A percentile compares a stretch with the other conserved stretches of the same genome.
Evolutionary conservation across 2,888 invertebrate genomes (phyloP).

Genomic region (Synergus japonicus): DNA sequence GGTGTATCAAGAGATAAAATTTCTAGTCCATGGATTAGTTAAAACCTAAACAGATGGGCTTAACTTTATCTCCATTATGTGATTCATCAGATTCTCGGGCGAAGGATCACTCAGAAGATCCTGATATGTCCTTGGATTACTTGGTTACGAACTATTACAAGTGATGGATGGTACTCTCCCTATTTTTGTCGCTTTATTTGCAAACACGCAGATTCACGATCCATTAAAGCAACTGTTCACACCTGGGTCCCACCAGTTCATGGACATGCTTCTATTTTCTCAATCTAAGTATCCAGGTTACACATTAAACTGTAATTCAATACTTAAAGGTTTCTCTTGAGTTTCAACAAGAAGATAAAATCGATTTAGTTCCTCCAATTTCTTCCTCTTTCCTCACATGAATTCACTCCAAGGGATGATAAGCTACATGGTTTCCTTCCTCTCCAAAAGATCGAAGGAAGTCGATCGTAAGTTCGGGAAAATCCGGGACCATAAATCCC

Average conservation of each 20-base stretch:
- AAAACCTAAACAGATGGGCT: constrained; percentile 20
- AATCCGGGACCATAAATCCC: constrained; percentile 52
- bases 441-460: constrained; percentile 45
- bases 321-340: constrained; percentile 40
- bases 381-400: constrained; percentile 58
- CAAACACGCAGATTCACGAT: not conserved
- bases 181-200: not conserved
- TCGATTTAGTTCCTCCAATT: constrained; percentile 52
- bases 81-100: constrained; percentile 31
- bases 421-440: constrained; percentile 45
- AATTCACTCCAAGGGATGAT: constrained; percentile 54
- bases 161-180: constrained; percentile 11
- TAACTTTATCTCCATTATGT: constrained; percentile 34
- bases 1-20: not conserved
- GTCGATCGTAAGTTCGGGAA: constrained; percentile 56
- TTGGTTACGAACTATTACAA: not conserved
- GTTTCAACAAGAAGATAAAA: constrained; percentile 49
- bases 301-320: constrained; percentile 67
- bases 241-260: not conserved
- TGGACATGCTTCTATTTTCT: not conserved
- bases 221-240: not conserved
- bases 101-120: not conserved
- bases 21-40: not conserved
- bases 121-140: constrained; percentile 9
- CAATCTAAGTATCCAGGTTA: constrained; percentile 59